phyloP scores from a whole-genome alignment of 2,113 vertebrate genomes.

The Dipodomys merriami region DNA sequence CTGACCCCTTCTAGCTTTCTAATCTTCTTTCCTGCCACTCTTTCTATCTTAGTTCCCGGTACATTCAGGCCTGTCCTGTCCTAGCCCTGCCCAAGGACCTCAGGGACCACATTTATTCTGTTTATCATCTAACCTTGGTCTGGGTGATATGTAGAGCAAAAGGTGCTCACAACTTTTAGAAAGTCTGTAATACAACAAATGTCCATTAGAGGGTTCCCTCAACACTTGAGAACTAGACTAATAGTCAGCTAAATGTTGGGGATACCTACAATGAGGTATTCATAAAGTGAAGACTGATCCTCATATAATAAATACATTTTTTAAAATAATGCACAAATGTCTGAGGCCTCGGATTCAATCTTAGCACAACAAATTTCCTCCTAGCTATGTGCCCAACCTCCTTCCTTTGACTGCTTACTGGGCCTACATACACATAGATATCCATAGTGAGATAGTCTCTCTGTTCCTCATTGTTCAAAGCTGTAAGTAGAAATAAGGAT shows the following conservation, averaged over 20 bases:
- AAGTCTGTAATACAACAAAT: conserved; percentile 45
- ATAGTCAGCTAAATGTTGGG: neutral
- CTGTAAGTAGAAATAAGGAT: neutral
- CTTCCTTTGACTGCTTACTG: neutral
- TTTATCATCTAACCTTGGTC: neutral
- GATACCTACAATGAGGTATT: neutral
- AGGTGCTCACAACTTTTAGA: neutral
- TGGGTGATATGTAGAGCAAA: neutral
- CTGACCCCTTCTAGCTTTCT: neutral
- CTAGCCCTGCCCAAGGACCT: neutral
- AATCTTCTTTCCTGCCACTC: neutral
- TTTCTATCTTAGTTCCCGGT: neutral
- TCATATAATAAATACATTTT: neutral
- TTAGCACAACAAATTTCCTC: neutral
- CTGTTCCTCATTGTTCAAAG: neutral
- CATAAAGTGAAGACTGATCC: neutral
- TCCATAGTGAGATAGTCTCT: neutral
- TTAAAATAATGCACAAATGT: neutral
- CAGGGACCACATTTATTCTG: neutral
- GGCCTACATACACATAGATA: neutral
- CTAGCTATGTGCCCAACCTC: neutral
- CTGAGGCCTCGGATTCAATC: neutral
- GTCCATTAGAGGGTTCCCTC: conserved; percentile 81
- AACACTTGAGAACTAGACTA: conserved; percentile 33
- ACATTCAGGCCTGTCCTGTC: neutral